Conservation (phyloP, 2,888 invertebrate species). For the Lasioglossum malachurum region DNA sequence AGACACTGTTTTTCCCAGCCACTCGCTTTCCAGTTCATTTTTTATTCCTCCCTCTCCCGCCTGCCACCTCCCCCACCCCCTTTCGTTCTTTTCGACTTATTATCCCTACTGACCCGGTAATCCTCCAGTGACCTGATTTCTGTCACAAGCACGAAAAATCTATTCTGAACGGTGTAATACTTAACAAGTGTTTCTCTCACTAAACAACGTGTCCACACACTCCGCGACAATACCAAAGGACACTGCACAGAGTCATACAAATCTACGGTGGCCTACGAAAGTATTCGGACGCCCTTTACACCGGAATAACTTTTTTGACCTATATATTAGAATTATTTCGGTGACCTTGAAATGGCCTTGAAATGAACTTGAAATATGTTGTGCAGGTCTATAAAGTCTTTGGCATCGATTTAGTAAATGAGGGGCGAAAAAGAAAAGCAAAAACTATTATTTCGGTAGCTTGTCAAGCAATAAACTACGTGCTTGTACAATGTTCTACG, state of each 20-base stretch:
- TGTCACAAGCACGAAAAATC: neutral
- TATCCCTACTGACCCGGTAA: slow-evolving; percentile 11
- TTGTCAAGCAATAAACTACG: no score
- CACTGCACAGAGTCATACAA: neutral
- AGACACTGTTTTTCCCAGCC: slow-evolving; percentile 26
- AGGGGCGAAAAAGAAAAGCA: no score
- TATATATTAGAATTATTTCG: no score
- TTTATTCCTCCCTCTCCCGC: slow-evolving; percentile 29
- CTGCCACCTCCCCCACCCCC: no score
- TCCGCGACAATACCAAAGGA: neutral
- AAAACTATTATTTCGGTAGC: no score
- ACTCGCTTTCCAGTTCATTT: slow-evolving; percentile 28
- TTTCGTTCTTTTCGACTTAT: neutral
- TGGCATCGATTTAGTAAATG: no score
- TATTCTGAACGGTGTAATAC: neutral
- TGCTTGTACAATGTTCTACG: no score
- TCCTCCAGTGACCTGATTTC: slow-evolving; percentile 21
- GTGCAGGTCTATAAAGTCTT: no score
- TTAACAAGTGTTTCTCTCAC: neutral
- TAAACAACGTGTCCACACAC: neutral
- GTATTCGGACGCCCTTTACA: no score
- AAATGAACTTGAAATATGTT: no score
- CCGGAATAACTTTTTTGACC: no score
- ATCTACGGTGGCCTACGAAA: neutral
- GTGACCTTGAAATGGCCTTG: no score